Evolutionary conservation across 2,797 vertebrate species (phyloP).

Genomic region (Sebastes kiyomatsui): DNA sequence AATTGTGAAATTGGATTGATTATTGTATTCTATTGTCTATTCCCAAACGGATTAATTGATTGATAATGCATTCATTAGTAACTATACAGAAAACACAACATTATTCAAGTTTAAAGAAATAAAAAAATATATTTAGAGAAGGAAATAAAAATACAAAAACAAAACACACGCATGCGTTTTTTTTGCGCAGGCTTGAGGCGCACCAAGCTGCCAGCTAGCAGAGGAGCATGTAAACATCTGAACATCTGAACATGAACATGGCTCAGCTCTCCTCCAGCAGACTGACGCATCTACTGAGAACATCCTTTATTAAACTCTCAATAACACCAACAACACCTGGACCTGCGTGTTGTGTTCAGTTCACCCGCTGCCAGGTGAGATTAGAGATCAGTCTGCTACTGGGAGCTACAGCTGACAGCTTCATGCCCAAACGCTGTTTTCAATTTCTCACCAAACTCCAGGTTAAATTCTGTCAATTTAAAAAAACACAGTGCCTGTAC

Average conservation of each 20-base stretch:
- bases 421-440: too few relatives aligned
- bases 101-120: not conserved
- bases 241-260: constrained; percentile 54
- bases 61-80: not conserved
- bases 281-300: constrained; percentile 55
- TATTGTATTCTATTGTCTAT: not conserved
- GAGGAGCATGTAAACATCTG: not conserved
- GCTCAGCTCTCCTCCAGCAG: constrained; percentile 52
- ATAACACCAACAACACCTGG: not conserved
- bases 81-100: not conserved
- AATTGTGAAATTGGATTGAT: not conserved
- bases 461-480: not conserved
- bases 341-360: constrained; percentile 30
- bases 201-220: not conserved
- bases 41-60: not conserved
- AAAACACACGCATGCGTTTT: not conserved
- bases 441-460: not conserved
- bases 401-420: not conserved
- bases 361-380: constrained; percentile 73
- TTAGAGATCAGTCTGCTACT: not conserved
- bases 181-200: constrained; percentile 24
- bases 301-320: not conserved
- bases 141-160: not conserved
- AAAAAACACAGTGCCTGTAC: not conserved
- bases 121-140: not conserved